Conservation (phyloP, 2,113 vertebrate species). For the Urocynchramus pylzowi region DNA sequence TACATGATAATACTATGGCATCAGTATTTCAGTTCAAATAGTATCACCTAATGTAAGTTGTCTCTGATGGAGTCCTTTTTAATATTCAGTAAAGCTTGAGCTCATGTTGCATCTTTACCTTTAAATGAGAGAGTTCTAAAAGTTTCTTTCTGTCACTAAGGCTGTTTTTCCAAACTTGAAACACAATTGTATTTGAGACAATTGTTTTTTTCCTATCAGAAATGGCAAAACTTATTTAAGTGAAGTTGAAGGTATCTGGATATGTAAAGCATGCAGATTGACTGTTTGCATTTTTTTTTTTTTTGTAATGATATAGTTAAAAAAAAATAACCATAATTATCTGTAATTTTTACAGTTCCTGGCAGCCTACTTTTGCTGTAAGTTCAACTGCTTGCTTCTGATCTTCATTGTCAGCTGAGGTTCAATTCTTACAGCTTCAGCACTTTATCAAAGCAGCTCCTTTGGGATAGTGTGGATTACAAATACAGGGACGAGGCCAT, state of each 20-base stretch:
- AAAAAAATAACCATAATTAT: neutral
- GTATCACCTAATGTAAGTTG: neutral
- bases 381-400: neutral
- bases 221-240: neutral
- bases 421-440: conserved; percentile 33
- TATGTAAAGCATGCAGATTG: neutral
- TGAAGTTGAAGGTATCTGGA: neutral
- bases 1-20: neutral
- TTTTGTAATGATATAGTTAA: neutral
- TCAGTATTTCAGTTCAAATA: neutral
- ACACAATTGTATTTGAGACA: neutral
- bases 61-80: neutral
- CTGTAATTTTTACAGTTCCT: neutral
- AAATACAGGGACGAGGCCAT: neutral
- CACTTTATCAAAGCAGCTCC: conserved; percentile 15
- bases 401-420: neutral
- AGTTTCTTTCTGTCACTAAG: neutral
- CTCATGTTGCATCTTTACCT: neutral
- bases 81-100: neutral
- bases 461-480: neutral
- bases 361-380: neutral
- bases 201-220: neutral
- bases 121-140: neutral
- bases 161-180: neutral
- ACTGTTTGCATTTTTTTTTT: neutral